Conservation (phyloP, 2,888 invertebrate species). For the Electrophaes corylata region DNA sequence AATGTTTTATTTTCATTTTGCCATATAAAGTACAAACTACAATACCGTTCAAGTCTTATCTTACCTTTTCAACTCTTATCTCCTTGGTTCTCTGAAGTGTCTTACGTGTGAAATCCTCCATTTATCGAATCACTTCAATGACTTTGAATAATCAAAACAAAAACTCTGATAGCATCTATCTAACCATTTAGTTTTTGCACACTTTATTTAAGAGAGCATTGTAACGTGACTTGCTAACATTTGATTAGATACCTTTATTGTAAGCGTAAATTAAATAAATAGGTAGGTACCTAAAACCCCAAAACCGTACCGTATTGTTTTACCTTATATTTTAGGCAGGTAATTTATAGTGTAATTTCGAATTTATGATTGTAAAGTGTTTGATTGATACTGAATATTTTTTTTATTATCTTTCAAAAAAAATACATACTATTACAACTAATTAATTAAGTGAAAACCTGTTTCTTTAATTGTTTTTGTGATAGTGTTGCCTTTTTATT, state of each 20-base stretch:
- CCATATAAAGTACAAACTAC: neutral
- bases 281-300: neutral
- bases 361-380: too few species aligned
- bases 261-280: neutral
- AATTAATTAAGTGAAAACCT: too few species aligned
- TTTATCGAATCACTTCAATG: constrained; percentile 14
- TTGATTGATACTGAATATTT: too few species aligned
- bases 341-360: too few species aligned
- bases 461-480: too few species aligned
- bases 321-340: too few species aligned
- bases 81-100: constrained; percentile 39
- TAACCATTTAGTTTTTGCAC: constrained; percentile 15
- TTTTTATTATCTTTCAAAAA: too few species aligned
- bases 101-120: constrained; percentile 9
- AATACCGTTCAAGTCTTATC: constrained; percentile 9
- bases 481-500: too few species aligned
- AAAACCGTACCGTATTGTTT: too few species aligned
- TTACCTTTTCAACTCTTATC: constrained; percentile 36
- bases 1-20: neutral
- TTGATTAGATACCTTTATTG: constrained; percentile 1
- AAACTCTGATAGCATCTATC: constrained; percentile 14
- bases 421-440: too few species aligned
- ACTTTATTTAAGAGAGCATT: constrained; percentile 1
- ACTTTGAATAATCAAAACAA: constrained; percentile 16
- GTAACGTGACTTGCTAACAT: constrained; percentile 3